A percentile compares a stretch with the other conserved stretches of the same genome.
phyloP scores from a whole-genome alignment of 2,797 vertebrate genomes.

The Percopsis omiscomaycus region DNA sequence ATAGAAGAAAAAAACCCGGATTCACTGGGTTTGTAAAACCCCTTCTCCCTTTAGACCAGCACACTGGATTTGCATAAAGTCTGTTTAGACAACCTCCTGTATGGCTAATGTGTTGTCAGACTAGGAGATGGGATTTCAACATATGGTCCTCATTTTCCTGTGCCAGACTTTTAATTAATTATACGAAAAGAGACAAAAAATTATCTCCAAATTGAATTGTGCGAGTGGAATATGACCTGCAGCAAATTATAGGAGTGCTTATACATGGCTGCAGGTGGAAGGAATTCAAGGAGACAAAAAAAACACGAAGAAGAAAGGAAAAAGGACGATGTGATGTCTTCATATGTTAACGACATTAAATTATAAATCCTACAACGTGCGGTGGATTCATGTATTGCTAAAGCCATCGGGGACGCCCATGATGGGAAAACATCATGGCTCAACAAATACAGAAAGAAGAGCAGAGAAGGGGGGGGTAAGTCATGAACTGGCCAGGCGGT shows the following conservation, averaged over 20 bases:
- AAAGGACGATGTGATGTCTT: constrained; percentile 30
- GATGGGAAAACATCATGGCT: constrained; percentile 23
- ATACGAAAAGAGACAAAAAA: constrained; percentile 39
- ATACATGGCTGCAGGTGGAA: constrained; percentile 45
- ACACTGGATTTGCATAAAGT: constrained; percentile 58
- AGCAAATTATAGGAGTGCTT: constrained; percentile 53
- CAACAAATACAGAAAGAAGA: constrained; percentile 46
- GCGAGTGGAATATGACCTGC: constrained; percentile 59
- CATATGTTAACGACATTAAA: constrained; percentile 13
- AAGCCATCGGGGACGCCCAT: constrained; percentile 24
- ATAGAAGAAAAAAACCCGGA: constrained; percentile 32
- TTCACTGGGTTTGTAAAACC: constrained; percentile 46
- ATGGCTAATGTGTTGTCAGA: constrained; percentile 60
- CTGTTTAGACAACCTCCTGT: constrained; percentile 62
- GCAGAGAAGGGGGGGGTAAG: constrained; percentile 28
- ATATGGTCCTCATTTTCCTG: constrained; percentile 69
- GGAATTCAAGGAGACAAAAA: constrained; percentile 46
- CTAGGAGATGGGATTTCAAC: constrained; percentile 65
- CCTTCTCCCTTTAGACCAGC: constrained; percentile 32
- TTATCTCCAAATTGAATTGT: constrained; percentile 66
- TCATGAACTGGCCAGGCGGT: constrained; percentile 46
- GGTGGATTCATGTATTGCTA: constrained; percentile 26
- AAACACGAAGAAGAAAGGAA: constrained; percentile 30
- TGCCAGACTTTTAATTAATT: constrained; percentile 70
- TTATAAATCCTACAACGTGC: constrained; percentile 32